These are phyloP conservation scores for Tiliqua scincoides DNA, from an alignment of 2,113 vertebrate species.

Conservation along the genomic window DNA sequence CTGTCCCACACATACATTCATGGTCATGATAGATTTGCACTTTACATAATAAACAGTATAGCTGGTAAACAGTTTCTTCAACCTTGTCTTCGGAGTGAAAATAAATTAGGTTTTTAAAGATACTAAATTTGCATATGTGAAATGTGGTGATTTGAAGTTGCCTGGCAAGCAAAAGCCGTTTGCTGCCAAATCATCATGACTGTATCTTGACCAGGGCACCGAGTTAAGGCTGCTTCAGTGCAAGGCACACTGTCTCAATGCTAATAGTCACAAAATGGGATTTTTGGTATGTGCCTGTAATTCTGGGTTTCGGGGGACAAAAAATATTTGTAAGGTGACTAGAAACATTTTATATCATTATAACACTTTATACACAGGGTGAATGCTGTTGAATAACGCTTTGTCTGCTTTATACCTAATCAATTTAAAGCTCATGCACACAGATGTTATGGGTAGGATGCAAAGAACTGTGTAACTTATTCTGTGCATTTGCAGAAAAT, in stretches of 20 bases:
- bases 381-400: not conserved
- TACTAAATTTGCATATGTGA: constrained; percentile 15
- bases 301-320: not conserved
- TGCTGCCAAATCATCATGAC: not conserved
- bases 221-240: not conserved
- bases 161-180: not conserved
- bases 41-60: not conserved
- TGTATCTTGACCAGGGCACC: not conserved
- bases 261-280: not conserved
- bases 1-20: not conserved
- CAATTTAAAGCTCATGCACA: not conserved
- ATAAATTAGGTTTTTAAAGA: not conserved
- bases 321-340: not conserved
- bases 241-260: not conserved
- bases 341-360: not conserved
- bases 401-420: not conserved
- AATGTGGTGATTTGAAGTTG: not conserved
- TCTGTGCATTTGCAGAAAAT: not conserved
- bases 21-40: constrained; percentile 3
- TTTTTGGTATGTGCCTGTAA: not conserved
- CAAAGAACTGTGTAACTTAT: not conserved
- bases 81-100: not conserved
- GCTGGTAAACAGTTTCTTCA: not conserved
- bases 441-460: not conserved
- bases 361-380: not conserved